Percentiles rank a stretch among this genome's conserved stretches.
Conservation (phyloP, 1,140 invertebrate genomes). For the Drusus annulatus region DNA sequence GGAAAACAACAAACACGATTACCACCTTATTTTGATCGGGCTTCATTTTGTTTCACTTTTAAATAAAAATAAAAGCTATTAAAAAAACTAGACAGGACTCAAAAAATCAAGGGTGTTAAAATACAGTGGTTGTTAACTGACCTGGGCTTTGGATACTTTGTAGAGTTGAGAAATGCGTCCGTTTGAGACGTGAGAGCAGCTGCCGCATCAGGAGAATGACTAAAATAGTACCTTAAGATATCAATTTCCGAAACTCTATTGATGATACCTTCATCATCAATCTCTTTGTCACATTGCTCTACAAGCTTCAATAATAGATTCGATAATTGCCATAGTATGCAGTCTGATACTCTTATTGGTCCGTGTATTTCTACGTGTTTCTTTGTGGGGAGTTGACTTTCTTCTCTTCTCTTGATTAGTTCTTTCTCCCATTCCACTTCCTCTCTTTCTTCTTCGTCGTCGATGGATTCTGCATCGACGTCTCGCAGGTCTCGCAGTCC, state of each 20-base stretch:
- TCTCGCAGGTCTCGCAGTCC: neutral
- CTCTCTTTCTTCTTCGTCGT: neutral
- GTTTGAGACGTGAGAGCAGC: neutral
- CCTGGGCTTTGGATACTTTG: neutral
- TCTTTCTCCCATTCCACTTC: neutral
- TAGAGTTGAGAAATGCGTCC: neutral
- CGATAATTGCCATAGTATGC: conserved; percentile 10
- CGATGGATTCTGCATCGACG: neutral
- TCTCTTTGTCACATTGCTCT: neutral
- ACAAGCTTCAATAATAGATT: conserved; percentile 6
- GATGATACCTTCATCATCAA: neutral
- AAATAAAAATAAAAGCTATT: too few relatives aligned
- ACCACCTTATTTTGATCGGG: too few relatives aligned
- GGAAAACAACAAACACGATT: too few relatives aligned
- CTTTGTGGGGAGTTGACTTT: neutral
- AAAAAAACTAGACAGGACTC: too few relatives aligned
- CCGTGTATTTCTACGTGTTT: neutral
- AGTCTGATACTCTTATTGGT: conserved; percentile 10
- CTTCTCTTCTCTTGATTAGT: neutral
- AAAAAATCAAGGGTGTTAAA: too few relatives aligned
- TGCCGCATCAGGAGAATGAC: neutral
- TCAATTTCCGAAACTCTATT: conserved; percentile 1
- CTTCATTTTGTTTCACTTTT: too few relatives aligned
- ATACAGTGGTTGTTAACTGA: too few relatives aligned
- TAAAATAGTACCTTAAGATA: conserved; percentile 1